Evolutionary conservation across 2,113 vertebrate genomes (phyloP).

Genomic region (Hypomesus transpacificus): DNA sequence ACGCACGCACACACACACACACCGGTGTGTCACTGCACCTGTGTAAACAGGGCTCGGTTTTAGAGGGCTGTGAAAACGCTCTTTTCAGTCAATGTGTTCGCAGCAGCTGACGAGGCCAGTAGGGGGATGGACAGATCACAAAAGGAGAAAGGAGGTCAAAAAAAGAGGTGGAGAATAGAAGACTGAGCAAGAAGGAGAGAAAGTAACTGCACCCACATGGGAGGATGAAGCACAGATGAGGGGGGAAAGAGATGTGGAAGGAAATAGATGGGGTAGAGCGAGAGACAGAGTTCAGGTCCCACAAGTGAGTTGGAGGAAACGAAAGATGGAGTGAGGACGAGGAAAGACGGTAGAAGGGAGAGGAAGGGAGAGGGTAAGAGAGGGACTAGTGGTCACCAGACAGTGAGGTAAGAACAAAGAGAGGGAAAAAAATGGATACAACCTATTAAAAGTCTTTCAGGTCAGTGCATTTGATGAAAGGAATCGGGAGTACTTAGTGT

Average conservation of each 20-base stretch:
- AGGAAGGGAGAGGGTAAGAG: not conserved
- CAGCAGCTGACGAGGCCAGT: not conserved
- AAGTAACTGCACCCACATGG: not conserved
- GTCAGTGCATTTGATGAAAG: too few relatives aligned
- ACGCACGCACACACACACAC: not conserved
- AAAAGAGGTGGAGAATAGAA: not conserved
- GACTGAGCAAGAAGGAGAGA: not conserved
- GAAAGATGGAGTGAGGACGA: not conserved
- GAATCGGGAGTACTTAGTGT: too few relatives aligned
- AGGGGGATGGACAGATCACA: conserved; percentile 7
- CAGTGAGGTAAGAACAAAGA: too few relatives aligned
- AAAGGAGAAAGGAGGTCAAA: not conserved
- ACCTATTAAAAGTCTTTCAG: too few relatives aligned
- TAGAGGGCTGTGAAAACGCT: not conserved
- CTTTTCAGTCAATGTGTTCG: not conserved
- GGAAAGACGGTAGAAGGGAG: not conserved
- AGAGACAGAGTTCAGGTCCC: too few relatives aligned
- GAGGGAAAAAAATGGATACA: too few relatives aligned
- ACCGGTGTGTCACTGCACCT: conserved; percentile 8
- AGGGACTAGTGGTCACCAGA: not conserved
- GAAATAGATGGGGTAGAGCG: not conserved
- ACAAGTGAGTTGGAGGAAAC: not conserved
- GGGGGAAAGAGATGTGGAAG: not conserved
- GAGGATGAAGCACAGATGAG: not conserved
- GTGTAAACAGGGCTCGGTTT: not conserved